Base-by-base conservation (phyloP, 2,113 vertebrate species). In the Chrysemys picta region DNA sequence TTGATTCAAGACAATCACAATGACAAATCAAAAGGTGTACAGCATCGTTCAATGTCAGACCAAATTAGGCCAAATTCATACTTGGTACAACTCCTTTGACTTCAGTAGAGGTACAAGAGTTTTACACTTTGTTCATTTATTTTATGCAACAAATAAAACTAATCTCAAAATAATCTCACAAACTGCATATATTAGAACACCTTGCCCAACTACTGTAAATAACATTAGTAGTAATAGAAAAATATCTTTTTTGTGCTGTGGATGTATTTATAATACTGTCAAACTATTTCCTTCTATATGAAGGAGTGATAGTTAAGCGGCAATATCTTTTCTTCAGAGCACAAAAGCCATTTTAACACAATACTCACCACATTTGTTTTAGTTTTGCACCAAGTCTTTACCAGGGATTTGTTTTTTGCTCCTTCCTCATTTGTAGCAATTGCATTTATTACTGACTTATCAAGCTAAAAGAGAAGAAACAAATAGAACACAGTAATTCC, bases 331-430 rank as follows among this genome's bases (percentile, higher is more conserved):
- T 38, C 54, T 82, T 38, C 88, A 35, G 56, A 88, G 49, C 10
- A 10, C 47, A 59, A 59, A 79, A 82, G n/a, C n/a, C 22, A 54
- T 82, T 88, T 97, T 89, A 91, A 53, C 6, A 3, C 42, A 19
- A 89, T 88, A 97, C 99, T 98, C 94, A 99, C 99, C 97, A 95
- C 89, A 5, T 97, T 98, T 16, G 59, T 97, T 31, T 98, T 2
- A 6, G 94, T 99, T 89, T 99, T 98, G 93, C 99, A 99, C 98
- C 99, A 99, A 35, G 96, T 53, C 97, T 99, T 99, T 89, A 99
- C 97, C 92, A 99, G 96, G 96, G 99, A 99, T 98, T 97, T 99
- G 98, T 99, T 99, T 91, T 97, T 97, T 54, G 99, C 99, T 0
- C n/a, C 89, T 25, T 95, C 89, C 27, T 99, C 96, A 1, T 98